A percentile compares a stretch with the other conserved stretches of the same genome.
Conservation (phyloP, 1,140 invertebrate genomes). For the Melipona quadrifasciata region DNA sequence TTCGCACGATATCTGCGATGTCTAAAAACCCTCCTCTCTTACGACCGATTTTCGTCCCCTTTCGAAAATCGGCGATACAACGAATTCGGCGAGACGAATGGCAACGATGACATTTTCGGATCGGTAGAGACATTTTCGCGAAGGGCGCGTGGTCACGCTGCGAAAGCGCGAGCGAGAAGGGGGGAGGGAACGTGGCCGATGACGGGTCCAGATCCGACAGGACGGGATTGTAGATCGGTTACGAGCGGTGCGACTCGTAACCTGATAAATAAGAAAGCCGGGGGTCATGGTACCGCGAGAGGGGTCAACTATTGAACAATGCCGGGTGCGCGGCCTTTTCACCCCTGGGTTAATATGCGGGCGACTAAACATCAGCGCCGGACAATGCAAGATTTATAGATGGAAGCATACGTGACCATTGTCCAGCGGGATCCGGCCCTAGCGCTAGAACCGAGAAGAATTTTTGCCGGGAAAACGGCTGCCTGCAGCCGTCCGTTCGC, state of each 20-base stretch:
- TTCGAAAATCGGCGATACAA: neutral
- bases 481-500: constrained; percentile 21
- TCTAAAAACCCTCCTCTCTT: too few species aligned
- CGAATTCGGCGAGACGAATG: neutral
- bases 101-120: neutral
- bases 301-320: constrained; percentile 79
- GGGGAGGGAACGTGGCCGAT: too few species aligned
- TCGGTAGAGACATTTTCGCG: neutral
- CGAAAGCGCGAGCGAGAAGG: neutral
- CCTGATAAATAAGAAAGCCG: constrained; percentile 77
- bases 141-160: neutral
- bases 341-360: constrained; percentile 81
- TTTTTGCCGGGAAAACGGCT: constrained; percentile 47
- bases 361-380: constrained; percentile 78
- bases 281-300: constrained; percentile 75
- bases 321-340: constrained; percentile 75
- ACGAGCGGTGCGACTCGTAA: constrained; percentile 68
- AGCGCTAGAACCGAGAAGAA: constrained; percentile 11
- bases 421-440: constrained; percentile 57
- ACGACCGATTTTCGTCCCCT: too few species aligned
- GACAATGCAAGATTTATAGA: constrained; percentile 81
- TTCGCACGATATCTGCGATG: neutral
- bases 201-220: constrained; percentile 15
- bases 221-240: constrained; percentile 57
- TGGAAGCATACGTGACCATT: constrained; percentile 73